Percentiles rank a stretch among this genome's conserved stretches.
Conservation (phyloP, 2,888 invertebrate genomes). For the Gortyna flavago region DNA sequence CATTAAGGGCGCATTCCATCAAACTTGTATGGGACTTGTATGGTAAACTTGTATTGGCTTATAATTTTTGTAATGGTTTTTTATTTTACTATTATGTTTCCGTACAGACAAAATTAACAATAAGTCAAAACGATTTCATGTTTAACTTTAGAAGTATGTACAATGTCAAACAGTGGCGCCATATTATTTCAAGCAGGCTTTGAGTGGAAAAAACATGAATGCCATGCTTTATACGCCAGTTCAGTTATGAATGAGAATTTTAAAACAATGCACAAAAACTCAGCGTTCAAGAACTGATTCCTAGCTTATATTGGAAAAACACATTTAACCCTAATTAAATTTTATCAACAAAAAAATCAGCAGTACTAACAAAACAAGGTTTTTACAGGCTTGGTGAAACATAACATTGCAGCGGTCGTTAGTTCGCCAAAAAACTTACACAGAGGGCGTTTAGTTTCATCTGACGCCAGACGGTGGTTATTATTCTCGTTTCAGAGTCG, state of each 20-base stretch:
- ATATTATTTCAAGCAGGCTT: not conserved
- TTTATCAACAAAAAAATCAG: not conserved
- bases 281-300: not conserved
- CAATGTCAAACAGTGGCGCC: no score
- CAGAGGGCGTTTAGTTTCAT: not conserved
- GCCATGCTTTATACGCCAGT: not conserved
- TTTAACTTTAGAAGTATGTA: no score
- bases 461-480: not conserved
- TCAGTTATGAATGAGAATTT: not conserved
- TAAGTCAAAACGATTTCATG: no score
- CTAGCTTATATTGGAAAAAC: not conserved
- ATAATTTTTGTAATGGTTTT: no score
- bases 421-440: slow-evolving; percentile 22
- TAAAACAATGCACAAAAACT: not conserved
- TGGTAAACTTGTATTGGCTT: no score
- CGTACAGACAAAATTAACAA: no score
- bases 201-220: not conserved
- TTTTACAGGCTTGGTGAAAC: slow-evolving; percentile 2
- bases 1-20: no score
- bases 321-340: not conserved
- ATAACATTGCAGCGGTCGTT: slow-evolving; percentile 1
- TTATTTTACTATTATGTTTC: no score
- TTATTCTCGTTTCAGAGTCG: slow-evolving; percentile 13
- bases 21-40: no score
- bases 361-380: not conserved